Percentiles rank a stretch among this genome's conserved stretches.
Conservation (phyloP, 2,888 invertebrate genomes). For the Scaptomyza reducta region DNA sequence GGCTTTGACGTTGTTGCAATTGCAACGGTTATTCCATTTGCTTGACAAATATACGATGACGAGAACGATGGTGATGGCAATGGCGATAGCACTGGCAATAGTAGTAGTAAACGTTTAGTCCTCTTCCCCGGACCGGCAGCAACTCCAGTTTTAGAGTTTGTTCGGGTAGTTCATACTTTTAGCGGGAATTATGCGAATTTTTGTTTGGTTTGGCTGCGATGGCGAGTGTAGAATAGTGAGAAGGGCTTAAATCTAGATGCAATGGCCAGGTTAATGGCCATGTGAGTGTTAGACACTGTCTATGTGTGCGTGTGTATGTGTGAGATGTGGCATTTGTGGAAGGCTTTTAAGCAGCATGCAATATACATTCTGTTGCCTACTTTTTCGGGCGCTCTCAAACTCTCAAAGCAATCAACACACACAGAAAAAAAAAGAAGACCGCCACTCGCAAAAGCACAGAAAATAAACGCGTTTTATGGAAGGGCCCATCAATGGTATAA, state of each 20-base stretch:
- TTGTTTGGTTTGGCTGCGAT: slow-evolving; percentile 58
- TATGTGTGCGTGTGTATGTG: slow-evolving; percentile 8
- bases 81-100: slow-evolving; percentile 3
- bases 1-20: slow-evolving; percentile 78
- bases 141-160: slow-evolving; percentile 3
- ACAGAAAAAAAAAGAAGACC: slow-evolving; percentile 28
- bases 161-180: slow-evolving; percentile 54
- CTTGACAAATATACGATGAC: slow-evolving; percentile 75
- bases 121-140: slow-evolving; percentile 10
- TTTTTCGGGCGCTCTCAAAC: slow-evolving; percentile 44
- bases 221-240: slow-evolving; percentile 25
- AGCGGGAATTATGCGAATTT: slow-evolving; percentile 73
- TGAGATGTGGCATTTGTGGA: slow-evolving; percentile 26
- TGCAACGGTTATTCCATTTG: slow-evolving; percentile 78
- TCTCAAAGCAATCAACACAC: slow-evolving; percentile 56
- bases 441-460: slow-evolving; percentile 17
- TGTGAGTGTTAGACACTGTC: slow-evolving; percentile 45
- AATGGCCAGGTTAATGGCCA: slow-evolving; percentile 58
- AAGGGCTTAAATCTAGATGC: slow-evolving; percentile 46
- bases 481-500: slow-evolving; percentile 15
- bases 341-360: slow-evolving; percentile 56
- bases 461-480: slow-evolving; percentile 24
- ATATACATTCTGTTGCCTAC: slow-evolving; percentile 47
- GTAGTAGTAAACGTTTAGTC: slow-evolving; percentile 52
- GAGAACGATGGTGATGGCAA: slow-evolving; percentile 24